These are phyloP conservation scores for Platyrinchus mystaceus DNA, from an alignment of 2,797 vertebrate species.

Conservation along the genomic window DNA sequence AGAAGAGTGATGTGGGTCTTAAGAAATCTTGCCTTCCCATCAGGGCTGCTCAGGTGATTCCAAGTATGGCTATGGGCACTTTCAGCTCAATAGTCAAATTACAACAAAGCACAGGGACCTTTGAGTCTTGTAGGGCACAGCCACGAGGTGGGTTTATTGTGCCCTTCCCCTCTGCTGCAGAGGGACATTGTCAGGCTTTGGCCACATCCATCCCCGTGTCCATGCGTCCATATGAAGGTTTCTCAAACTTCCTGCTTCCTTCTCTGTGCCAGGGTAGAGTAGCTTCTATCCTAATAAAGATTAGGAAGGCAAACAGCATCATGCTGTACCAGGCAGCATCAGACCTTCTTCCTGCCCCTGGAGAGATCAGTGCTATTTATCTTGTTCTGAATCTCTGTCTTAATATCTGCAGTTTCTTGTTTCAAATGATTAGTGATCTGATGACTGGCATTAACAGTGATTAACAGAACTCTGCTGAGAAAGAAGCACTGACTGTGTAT, in stretches of 20 bases:
- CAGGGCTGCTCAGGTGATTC: background rate
- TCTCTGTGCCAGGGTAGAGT: background rate
- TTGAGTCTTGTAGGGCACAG: background rate
- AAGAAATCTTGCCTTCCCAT: background rate
- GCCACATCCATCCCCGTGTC: background rate
- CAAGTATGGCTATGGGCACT: background rate
- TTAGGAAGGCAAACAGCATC: background rate
- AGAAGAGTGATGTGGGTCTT: background rate
- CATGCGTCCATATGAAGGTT: background rate
- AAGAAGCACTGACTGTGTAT: background rate
- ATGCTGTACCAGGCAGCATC: background rate
- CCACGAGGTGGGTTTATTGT: background rate
- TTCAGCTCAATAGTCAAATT: background rate
- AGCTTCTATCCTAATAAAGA: background rate
- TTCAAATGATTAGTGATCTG: conserved; percentile 53
- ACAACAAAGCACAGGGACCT: background rate
- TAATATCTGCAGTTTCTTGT: conserved; percentile 52
- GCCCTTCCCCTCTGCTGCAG: background rate
- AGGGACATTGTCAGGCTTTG: background rate
- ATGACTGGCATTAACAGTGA: conserved; percentile 38
- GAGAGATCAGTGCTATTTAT: conserved; percentile 32
- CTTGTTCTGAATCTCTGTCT: conserved; percentile 19
- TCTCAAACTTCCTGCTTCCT: background rate
- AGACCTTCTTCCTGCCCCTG: background rate
- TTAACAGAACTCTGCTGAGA: conserved; percentile 30